A percentile compares a stretch with the other conserved stretches of the same genome.
phyloP scores from a whole-genome alignment of 2,888 invertebrate genomes.

The Bellardia pandia region DNA sequence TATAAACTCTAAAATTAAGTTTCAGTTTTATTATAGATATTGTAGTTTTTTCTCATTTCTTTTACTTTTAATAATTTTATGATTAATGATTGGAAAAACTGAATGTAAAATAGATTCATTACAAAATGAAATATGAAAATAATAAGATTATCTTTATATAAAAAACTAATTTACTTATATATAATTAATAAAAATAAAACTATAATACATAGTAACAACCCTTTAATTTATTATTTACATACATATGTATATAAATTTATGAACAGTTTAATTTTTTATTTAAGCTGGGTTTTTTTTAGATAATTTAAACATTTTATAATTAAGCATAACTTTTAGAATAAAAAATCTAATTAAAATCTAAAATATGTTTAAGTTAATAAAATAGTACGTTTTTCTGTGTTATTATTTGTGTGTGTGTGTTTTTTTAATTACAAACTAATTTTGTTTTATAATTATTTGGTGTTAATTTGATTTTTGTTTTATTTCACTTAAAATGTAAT shows the following conservation, averaged over 20 bases:
- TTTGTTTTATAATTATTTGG: conserved; percentile 61
- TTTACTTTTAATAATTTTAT: not conserved
- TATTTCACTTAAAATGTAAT: conserved; percentile 59
- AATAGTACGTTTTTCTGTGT: conserved; percentile 29
- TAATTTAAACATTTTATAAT: not conserved
- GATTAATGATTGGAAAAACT: not conserved
- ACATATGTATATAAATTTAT: not conserved
- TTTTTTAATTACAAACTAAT: conserved; percentile 35
- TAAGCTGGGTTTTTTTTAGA: not conserved
- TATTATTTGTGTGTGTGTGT: not conserved
- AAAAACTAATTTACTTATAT: not conserved
- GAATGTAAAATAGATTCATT: too few relatives aligned
- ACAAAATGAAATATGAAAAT: not conserved
- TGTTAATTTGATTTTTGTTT: conserved; percentile 61
- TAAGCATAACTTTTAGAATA: not conserved
- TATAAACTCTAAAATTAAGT: not conserved
- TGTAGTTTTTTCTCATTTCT: not conserved
- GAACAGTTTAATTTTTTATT: not conserved
- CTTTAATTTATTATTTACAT: not conserved
- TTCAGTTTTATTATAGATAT: not conserved
- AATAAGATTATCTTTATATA: not conserved
- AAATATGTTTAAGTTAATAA: conserved; percentile 21
- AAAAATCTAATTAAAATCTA: not conserved
- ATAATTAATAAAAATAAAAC: not conserved
- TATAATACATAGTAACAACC: not conserved